Percentiles rank a stretch among this genome's conserved stretches.
Conservation (phyloP, 2,888 invertebrate genomes). For the Micoletzkya japonica region DNA sequence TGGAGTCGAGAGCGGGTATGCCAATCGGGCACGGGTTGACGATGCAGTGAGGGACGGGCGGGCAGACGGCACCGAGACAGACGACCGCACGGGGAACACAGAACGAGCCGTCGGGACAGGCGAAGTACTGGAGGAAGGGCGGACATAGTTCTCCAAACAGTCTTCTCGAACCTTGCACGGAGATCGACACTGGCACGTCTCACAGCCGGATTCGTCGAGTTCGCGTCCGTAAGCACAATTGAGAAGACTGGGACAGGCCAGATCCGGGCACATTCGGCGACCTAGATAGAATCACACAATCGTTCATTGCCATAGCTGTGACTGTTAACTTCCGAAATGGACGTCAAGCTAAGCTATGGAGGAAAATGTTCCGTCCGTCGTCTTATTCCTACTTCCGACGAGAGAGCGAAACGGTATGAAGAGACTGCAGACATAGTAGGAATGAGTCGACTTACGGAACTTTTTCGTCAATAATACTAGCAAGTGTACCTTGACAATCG, state of each 20-base stretch:
- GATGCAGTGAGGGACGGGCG: constrained; percentile 53
- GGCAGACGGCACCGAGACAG: constrained; percentile 33
- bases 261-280: constrained; percentile 30
- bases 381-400: no score
- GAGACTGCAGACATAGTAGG: no score
- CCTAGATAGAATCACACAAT: neutral
- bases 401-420: no score
- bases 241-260: constrained; percentile 23
- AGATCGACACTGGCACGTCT: constrained; percentile 53
- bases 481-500: constrained; percentile 39
- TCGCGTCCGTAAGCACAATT: constrained; percentile 52
- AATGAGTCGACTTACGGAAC: no score
- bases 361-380: no score
- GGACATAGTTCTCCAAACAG: neutral
- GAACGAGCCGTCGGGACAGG: constrained; percentile 46
- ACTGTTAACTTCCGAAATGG: no score
- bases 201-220: constrained; percentile 53
- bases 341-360: no score
- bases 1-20: constrained; percentile 37
- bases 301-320: no score
- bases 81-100: constrained; percentile 51
- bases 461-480: no score
- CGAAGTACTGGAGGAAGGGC: constrained; percentile 34
- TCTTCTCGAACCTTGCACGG: constrained; percentile 45
- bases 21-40: constrained; percentile 52